Conservation (phyloP, 2,113 vertebrate genomes). For the Stegostoma tigrinum region DNA sequence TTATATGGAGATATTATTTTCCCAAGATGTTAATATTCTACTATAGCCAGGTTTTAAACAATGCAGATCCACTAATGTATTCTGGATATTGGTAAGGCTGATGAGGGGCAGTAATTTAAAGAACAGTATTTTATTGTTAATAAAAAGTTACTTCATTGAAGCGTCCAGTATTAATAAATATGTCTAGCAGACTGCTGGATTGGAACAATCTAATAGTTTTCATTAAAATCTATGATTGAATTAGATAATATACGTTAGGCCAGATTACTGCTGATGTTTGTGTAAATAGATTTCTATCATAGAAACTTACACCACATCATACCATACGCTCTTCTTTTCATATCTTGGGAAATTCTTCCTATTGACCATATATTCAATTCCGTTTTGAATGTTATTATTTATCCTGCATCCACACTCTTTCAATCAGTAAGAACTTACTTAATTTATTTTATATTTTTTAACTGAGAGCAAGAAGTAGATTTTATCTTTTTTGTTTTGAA, state of each 20-base stretch:
- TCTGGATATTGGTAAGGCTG: not conserved
- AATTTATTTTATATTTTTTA: not conserved
- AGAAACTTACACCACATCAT: not conserved
- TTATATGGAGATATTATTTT: not conserved
- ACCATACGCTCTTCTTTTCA: not conserved
- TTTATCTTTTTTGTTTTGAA: not conserved
- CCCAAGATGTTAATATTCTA: not conserved
- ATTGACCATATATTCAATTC: not conserved
- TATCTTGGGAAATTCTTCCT: not conserved
- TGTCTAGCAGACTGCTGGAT: not conserved
- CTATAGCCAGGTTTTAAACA: not conserved
- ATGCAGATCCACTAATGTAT: not conserved
- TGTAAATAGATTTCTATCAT: not conserved
- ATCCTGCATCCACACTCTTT: not conserved
- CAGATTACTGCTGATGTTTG: not conserved
- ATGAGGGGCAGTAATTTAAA: not conserved
- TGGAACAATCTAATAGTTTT: not conserved
- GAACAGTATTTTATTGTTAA: not conserved
- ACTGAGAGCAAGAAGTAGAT: not conserved
- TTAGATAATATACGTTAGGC: not conserved
- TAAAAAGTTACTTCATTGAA: not conserved
- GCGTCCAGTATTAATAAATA: not conserved
- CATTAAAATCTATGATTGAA: not conserved
- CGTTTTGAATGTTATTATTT: not conserved
- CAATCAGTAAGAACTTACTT: not conserved